Evolutionary conservation across 2,113 vertebrate species (phyloP).

Genomic region (Hipposideros armiger): DNA sequence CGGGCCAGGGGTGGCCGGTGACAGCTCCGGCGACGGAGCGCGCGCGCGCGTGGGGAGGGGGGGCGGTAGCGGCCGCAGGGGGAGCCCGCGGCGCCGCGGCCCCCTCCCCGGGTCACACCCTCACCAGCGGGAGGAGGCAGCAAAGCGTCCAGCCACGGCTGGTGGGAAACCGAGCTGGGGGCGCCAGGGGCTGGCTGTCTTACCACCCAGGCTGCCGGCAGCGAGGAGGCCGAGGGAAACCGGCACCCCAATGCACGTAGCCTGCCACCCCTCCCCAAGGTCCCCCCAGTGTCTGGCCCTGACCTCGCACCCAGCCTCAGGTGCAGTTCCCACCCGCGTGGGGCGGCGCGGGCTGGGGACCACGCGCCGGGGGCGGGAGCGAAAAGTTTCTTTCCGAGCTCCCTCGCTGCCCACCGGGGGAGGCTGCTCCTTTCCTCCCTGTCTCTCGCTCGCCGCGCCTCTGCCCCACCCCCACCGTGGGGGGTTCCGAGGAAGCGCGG

Average conservation of each 20-base stretch:
- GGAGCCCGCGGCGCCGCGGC: slow-evolving; percentile 59
- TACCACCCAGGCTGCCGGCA: not conserved
- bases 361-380: slow-evolving; percentile 27
- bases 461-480: slow-evolving; percentile 62
- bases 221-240: not conserved
- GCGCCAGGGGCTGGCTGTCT: not conserved
- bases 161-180: not conserved
- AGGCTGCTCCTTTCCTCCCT: not conserved
- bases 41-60: not conserved
- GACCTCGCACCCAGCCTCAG: slow-evolving; percentile 55
- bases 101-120: slow-evolving; percentile 78
- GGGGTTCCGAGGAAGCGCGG: not conserved
- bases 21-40: slow-evolving; percentile 56
- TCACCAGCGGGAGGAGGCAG: slow-evolving; percentile 39
- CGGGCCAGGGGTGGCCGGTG: slow-evolving; percentile 58
- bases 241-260: not conserved
- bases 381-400: slow-evolving; percentile 80
- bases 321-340: slow-evolving; percentile 45
- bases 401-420: slow-evolving; percentile 53
- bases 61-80: slow-evolving; percentile 36
- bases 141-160: not conserved
- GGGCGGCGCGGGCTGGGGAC: not conserved
- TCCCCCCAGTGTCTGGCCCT: not conserved
- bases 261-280: not conserved
- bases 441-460: not conserved